Evolutionary conservation across 2,113 vertebrate genomes (phyloP).

Genomic region (Phyllostomus discolor): DNA sequence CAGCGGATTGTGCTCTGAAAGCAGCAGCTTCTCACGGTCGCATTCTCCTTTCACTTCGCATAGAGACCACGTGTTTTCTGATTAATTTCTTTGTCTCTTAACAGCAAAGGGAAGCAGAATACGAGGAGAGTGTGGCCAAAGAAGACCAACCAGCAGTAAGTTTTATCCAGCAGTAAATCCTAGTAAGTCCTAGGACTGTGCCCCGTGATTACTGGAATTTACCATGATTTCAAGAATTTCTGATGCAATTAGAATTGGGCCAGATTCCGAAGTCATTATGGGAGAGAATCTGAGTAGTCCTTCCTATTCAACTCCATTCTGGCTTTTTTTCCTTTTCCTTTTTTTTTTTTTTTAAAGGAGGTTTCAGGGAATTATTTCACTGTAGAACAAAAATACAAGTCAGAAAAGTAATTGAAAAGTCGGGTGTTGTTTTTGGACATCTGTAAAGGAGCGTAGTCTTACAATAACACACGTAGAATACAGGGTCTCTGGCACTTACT

Average conservation of each 20-base stretch:
- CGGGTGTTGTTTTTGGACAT: not conserved
- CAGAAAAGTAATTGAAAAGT: not conserved
- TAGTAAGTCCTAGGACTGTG: not conserved
- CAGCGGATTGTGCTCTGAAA: not conserved
- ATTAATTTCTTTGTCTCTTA: slow-evolving; percentile 14
- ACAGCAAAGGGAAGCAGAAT: slow-evolving; percentile 94
- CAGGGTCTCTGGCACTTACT: not conserved
- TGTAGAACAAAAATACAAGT: not conserved
- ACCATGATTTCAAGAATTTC: not conserved
- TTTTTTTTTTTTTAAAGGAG: not conserved
- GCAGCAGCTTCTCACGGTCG: not conserved
- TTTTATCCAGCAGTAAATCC: too few relatives aligned
- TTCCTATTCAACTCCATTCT: not conserved
- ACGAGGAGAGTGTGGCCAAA: slow-evolving; percentile 92
- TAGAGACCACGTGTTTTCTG: not conserved
- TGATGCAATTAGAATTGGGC: not conserved
- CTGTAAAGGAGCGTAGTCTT: not conserved
- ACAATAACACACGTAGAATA: not conserved
- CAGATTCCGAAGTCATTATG: not conserved
- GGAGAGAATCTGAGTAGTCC: not conserved
- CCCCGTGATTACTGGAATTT: not conserved
- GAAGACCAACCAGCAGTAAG: slow-evolving; percentile 90
- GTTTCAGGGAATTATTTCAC: not conserved
- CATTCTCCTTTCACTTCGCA: not conserved
- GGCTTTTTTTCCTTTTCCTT: not conserved